Percentiles rank a stretch among this genome's conserved stretches.
Conservation (phyloP, 2,113 vertebrate genomes). For the Lophotis ruficrista region DNA sequence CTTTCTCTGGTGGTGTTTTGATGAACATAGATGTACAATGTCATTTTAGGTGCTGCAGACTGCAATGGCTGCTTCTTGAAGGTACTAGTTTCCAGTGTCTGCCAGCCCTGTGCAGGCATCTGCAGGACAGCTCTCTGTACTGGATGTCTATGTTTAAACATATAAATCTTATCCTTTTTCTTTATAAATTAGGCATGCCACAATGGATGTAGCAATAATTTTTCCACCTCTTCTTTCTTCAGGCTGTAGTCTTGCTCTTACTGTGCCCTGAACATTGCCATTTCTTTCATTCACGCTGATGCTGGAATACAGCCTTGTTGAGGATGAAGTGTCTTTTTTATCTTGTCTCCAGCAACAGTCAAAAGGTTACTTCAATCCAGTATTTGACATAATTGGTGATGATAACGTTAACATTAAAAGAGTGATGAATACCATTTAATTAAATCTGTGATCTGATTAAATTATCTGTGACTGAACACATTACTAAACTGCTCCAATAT, state of each 20-base stretch:
- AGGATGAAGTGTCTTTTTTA: not conserved
- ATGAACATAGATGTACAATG: not conserved
- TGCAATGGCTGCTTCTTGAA: not conserved
- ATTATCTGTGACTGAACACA: not conserved
- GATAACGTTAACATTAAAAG: not conserved
- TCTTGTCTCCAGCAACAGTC: not conserved
- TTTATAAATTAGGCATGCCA: not conserved
- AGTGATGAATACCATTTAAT: not conserved
- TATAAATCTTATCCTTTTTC: not conserved
- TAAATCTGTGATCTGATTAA: conserved; percentile 1
- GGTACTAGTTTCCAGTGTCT: not conserved
- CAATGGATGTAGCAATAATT: not conserved
- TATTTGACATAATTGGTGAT: not conserved
- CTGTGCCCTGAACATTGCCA: not conserved
- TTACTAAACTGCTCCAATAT: not conserved
- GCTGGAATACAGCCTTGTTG: not conserved
- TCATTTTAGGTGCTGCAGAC: not conserved
- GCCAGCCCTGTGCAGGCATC: no score
- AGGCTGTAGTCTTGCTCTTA: not conserved
- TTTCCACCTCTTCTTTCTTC: not conserved
- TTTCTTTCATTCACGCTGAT: not conserved
- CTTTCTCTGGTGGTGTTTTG: not conserved
- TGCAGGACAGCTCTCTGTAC: not conserved
- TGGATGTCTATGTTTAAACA: not conserved
- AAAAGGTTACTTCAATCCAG: not conserved